Evolutionary conservation across 2,888 invertebrate species (phyloP).

Genomic region (Rhyacophila evoluta): DNA sequence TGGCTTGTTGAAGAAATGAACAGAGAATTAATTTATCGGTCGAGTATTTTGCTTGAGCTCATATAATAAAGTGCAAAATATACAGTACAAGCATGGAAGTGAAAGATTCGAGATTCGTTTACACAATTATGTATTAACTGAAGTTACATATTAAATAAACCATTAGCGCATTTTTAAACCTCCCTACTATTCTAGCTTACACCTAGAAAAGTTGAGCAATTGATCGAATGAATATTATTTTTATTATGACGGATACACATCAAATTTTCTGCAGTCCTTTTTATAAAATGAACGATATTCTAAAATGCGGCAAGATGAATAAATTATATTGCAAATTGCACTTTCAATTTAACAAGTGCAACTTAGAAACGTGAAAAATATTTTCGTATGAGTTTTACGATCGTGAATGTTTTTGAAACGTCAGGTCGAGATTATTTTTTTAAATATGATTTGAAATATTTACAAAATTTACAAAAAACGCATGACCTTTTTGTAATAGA

Average conservation of each 20-base stretch:
- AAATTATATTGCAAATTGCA: constrained; percentile 39
- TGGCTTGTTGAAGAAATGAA: neutral
- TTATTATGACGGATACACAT: neutral
- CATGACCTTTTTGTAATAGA: constrained; percentile 15
- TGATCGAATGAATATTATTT: neutral
- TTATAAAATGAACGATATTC: constrained; percentile 9
- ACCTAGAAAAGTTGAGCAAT: constrained; percentile 49
- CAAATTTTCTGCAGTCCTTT: constrained; percentile 2
- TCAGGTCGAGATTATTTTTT: constrained; percentile 29
- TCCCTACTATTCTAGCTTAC: constrained; percentile 43
- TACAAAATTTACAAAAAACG: constrained; percentile 38
- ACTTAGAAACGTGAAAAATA: constrained; percentile 1
- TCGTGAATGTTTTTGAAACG: constrained; percentile 35
- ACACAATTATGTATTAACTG: neutral
- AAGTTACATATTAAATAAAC: constrained; percentile 16
- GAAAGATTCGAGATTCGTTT: neutral
- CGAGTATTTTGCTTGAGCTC: neutral
- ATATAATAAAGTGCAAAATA: neutral
- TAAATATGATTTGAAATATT: constrained; percentile 33
- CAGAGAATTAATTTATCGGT: neutral
- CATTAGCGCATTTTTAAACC: constrained; percentile 30
- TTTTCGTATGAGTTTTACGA: constrained; percentile 30
- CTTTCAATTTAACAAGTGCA: constrained; percentile 19
- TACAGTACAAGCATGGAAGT: neutral
- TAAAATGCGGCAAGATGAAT: constrained; percentile 46